phyloP scores from a whole-genome alignment of 2,113 vertebrate genomes.

The Caretta caretta region DNA sequence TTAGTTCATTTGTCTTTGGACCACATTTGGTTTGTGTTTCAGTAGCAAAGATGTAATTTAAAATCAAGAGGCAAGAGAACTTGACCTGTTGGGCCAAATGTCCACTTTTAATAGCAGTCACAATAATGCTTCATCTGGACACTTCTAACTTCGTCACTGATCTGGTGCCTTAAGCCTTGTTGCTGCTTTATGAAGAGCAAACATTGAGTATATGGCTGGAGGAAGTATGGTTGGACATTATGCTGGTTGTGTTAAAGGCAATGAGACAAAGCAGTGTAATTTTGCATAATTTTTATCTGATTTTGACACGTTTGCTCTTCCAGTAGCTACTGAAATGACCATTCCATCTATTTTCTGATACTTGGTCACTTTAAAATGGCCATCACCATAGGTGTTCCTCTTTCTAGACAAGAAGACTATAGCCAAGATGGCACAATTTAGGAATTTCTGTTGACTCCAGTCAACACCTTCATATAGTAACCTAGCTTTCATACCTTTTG shows the following conservation, averaged over 20 bases:
- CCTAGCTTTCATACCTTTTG: background rate
- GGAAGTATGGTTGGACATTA: background rate
- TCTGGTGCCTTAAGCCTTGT: background rate
- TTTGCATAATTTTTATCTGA: constrained; percentile 24
- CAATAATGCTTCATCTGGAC: background rate
- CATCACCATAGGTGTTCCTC: background rate
- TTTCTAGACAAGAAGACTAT: background rate
- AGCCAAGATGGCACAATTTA: constrained; percentile 4
- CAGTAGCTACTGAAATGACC: background rate
- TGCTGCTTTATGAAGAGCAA: background rate
- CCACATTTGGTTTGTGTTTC: background rate
- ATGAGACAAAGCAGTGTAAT: background rate
- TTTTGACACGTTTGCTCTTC: background rate
- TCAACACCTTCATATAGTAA: background rate
- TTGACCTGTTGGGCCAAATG: background rate
- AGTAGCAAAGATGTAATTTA: background rate
- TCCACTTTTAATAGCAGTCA: background rate
- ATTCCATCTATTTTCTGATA: background rate
- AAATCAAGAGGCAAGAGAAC: background rate
- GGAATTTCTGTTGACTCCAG: background rate
- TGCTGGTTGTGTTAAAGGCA: background rate
- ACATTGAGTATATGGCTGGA: background rate
- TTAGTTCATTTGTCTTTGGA: background rate
- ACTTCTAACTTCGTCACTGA: background rate
- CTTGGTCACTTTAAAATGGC: background rate